Evolutionary conservation across 23 tunicate species (phyloP).

Genomic region (Aplidium turbinatum): DNA sequence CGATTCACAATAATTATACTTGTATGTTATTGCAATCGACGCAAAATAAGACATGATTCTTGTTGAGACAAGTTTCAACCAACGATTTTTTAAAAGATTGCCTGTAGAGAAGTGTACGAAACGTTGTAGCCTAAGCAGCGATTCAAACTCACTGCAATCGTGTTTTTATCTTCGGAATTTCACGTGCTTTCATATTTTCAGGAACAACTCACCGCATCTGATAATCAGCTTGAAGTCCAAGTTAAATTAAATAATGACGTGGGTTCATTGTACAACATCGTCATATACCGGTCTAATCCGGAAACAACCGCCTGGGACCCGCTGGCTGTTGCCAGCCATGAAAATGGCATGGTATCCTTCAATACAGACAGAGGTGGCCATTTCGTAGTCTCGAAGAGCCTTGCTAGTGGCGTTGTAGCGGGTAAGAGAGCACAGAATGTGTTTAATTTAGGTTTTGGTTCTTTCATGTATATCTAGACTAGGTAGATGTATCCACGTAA

Average conservation of each 20-base stretch:
- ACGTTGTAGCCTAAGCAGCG: no score
- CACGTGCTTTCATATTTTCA: not conserved
- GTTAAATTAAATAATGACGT: not conserved
- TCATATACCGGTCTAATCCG: conserved; percentile 56
- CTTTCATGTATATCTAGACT: no score
- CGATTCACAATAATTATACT: no score
- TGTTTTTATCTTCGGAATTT: not conserved
- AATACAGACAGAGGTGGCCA: conserved; percentile 69
- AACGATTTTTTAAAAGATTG: no score
- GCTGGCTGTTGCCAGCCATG: conserved; percentile 12
- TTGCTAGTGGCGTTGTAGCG: conserved; percentile 62
- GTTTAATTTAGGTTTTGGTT: no score
- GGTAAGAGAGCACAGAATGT: conserved; percentile 40
- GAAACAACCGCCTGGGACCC: conserved; percentile 44
- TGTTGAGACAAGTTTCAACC: no score
- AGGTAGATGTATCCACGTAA: no score
- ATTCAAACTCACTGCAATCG: no score
- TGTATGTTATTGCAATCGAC: no score
- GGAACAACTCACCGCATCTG: not conserved
- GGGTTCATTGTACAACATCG: conserved; percentile 23
- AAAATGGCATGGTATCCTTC: conserved; percentile 39
- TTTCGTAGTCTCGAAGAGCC: conserved; percentile 56
- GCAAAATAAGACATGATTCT: no score
- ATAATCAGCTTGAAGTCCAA: not conserved
- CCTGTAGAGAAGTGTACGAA: no score